These are phyloP conservation scores for Mormyrops boulengeri DNA, from an alignment of 2,797 vertebrate genomes.

Conservation along the genomic window DNA sequence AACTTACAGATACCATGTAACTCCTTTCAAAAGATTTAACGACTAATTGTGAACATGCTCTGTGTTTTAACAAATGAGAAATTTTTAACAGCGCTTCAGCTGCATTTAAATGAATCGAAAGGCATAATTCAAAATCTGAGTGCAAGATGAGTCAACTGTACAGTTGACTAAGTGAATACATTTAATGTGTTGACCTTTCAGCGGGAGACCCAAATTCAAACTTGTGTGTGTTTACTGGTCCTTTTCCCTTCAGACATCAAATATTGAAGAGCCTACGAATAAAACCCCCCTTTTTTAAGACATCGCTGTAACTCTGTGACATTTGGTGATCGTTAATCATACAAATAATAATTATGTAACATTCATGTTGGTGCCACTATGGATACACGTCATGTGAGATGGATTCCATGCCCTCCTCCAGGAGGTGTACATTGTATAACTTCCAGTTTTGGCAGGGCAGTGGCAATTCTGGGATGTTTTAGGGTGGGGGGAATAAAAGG, in stretches of 20 bases:
- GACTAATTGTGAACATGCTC: not conserved
- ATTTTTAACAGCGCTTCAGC: not conserved
- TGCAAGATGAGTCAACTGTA: not conserved
- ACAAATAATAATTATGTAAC: slow-evolving; percentile 4
- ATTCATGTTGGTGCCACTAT: not conserved
- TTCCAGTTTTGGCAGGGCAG: not conserved
- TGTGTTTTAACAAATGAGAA: not conserved
- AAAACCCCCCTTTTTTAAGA: not conserved
- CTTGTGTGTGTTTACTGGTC: not conserved
- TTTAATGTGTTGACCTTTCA: not conserved
- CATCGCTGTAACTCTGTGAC: not conserved
- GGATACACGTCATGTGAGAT: not conserved
- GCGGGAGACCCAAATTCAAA: not conserved
- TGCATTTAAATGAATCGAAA: not conserved
- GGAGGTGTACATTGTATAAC: not conserved
- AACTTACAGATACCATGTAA: not conserved
- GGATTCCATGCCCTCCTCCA: not conserved
- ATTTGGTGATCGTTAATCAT: not conserved
- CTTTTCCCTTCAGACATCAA: not conserved
- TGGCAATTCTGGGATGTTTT: not conserved
- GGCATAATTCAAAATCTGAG: not conserved
- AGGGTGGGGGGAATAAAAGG: not conserved
- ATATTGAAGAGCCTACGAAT: not conserved
- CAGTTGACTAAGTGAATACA: not conserved
- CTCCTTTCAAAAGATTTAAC: not conserved